These are phyloP conservation scores for Bujurquina vittata DNA, from an alignment of 2,113 vertebrate species.

Conservation along the genomic window DNA sequence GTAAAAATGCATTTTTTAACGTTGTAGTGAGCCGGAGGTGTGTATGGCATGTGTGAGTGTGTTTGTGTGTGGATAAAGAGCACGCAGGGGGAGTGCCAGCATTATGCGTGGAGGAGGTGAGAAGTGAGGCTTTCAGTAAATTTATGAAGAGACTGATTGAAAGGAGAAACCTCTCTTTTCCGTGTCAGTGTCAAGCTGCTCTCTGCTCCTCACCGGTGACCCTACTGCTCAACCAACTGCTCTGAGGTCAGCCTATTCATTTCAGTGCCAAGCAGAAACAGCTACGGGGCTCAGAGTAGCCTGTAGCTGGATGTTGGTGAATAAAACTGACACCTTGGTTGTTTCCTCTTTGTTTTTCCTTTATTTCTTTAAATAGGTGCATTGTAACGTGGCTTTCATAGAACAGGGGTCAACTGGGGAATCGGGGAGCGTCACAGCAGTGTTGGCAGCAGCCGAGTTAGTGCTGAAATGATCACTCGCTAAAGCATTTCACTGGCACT, in stretches of 20 bases:
- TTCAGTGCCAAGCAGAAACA: slow-evolving; percentile 20
- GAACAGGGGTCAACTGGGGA: neutral
- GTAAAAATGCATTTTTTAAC: slow-evolving; percentile 47
- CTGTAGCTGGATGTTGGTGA: slow-evolving; percentile 16
- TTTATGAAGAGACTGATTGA: slow-evolving; percentile 56
- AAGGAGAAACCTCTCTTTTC: slow-evolving; percentile 48
- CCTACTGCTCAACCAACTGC: slow-evolving; percentile 67
- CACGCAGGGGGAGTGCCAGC: slow-evolving; percentile 12
- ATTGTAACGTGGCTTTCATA: neutral
- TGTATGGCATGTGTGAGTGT: slow-evolving; percentile 34
- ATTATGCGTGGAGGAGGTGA: slow-evolving; percentile 48
- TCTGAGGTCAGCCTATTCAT: slow-evolving; percentile 63
- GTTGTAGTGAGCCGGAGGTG: slow-evolving; percentile 40
- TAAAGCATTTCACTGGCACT: neutral
- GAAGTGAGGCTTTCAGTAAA: slow-evolving; percentile 57
- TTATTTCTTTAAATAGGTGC: slow-evolving; percentile 10
- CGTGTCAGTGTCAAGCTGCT: slow-evolving; percentile 37
- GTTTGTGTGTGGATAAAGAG: slow-evolving; percentile 41
- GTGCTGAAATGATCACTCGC: neutral
- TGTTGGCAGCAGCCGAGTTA: neutral
- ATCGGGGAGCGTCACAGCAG: neutral
- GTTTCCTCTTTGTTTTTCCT: slow-evolving; percentile 26
- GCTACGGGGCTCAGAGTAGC: neutral
- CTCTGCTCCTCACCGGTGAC: slow-evolving; percentile 43
- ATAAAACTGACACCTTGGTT: slow-evolving; percentile 40